Evolutionary conservation across 2,797 vertebrate species (phyloP).

Genomic region (Nothura maculosa): DNA sequence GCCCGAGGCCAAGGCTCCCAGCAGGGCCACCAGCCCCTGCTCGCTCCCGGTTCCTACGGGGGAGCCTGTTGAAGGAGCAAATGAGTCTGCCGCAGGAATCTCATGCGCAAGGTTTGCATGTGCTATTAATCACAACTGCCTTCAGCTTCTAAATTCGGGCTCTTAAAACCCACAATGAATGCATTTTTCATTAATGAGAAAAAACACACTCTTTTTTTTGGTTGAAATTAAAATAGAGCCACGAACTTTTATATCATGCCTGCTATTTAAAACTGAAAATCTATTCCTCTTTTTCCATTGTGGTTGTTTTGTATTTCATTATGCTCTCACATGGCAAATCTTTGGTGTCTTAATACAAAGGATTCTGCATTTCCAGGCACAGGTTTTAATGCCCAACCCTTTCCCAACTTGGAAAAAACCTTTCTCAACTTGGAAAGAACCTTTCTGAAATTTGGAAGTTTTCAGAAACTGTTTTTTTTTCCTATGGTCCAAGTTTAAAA

Average conservation of each 20-base stretch:
- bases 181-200: constrained; percentile 26
- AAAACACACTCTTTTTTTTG: background rate
- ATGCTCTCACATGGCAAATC: constrained; percentile 19
- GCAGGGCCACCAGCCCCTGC: background rate
- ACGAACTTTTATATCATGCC: constrained; percentile 38
- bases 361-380: constrained; percentile 14
- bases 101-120: constrained; percentile 31
- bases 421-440: background rate
- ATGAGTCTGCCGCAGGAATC: constrained; percentile 39
- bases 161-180: constrained; percentile 58
- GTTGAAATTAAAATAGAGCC: constrained; percentile 52
- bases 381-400: constrained; percentile 9
- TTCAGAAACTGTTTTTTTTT: background rate
- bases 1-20: accelerated
- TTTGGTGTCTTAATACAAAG: constrained; percentile 22
- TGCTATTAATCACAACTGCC: constrained; percentile 66
- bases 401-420: background rate
- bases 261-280: constrained; percentile 63
- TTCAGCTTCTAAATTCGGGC: constrained; percentile 44
- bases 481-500: background rate
- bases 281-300: constrained; percentile 55
- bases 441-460: background rate
- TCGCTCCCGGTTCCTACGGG: background rate
- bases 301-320: constrained; percentile 44
- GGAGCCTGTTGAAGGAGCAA: constrained; percentile 24